Percentiles rank a stretch among this genome's conserved stretches.
phyloP scores from a whole-genome alignment of 2,113 vertebrate species.

The Plestiodon gilberti region DNA sequence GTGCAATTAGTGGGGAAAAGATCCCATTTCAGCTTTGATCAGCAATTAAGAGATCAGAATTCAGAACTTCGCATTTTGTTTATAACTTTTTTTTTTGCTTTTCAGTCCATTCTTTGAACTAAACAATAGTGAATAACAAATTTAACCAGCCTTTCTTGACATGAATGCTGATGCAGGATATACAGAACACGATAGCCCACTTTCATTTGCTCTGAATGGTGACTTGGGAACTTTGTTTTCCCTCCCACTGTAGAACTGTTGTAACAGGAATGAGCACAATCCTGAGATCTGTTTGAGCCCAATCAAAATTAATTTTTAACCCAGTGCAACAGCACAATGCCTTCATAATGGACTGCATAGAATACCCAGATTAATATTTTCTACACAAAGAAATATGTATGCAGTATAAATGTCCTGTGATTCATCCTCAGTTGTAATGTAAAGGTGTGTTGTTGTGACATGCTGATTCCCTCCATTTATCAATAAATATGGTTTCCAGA shows the following conservation, averaged over 20 bases:
- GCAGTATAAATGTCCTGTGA: background rate
- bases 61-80: constrained; percentile 47
- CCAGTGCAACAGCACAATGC: background rate
- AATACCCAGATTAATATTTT: background rate
- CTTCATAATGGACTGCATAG: background rate
- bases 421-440: background rate
- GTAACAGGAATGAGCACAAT: background rate
- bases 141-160: constrained; percentile 22
- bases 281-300: background rate
- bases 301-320: background rate
- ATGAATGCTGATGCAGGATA: background rate
- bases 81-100: constrained; percentile 54
- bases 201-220: constrained; percentile 13
- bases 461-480: background rate
- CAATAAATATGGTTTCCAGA: background rate
- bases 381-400: background rate
- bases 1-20: constrained; percentile 54
- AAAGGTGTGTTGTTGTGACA: background rate
- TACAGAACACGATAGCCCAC: constrained; percentile 9
- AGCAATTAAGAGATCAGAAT: constrained; percentile 59
- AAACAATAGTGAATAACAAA: constrained; percentile 40
- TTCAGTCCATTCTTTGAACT: constrained; percentile 46
- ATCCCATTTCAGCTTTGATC: constrained; percentile 65
- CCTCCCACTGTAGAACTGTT: background rate
- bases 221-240: constrained; percentile 2